Conservation (phyloP, 1,140 invertebrate species). For the Protaetia brevitarsis region DNA sequence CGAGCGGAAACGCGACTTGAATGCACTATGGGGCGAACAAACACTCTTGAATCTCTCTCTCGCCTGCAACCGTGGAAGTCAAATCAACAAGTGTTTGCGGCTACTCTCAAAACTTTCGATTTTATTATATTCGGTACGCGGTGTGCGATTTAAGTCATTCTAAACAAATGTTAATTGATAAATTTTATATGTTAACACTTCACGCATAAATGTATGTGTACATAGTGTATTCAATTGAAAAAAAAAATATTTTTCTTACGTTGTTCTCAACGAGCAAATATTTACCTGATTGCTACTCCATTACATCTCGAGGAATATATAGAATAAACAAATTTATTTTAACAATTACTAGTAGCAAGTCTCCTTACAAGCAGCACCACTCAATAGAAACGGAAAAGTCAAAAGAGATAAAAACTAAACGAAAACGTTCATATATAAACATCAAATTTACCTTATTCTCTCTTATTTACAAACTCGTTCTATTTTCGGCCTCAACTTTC, state of each 20-base stretch:
- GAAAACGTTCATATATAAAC: not conserved
- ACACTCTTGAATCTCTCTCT: not conserved
- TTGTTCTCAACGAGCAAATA: no score
- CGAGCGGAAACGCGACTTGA: not conserved
- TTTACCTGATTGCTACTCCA: no score
- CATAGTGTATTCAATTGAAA: no score
- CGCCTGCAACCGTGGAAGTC: not conserved
- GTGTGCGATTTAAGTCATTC: not conserved
- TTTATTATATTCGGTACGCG: not conserved
- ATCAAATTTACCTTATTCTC: constrained; percentile 13
- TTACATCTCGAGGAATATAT: no score
- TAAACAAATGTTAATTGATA: no score
- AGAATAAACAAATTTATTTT: constrained; percentile 13
- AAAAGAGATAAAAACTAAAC: not conserved
- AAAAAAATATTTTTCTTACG: no score
- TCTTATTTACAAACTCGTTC: constrained; percentile 18
- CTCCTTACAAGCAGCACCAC: not conserved
- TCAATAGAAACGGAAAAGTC: not conserved
- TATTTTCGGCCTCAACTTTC: not conserved
- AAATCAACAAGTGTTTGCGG: constrained; percentile 16
- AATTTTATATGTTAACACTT: not conserved
- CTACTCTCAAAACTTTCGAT: no score
- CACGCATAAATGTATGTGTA: no score
- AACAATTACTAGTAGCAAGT: not conserved
- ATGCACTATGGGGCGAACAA: not conserved